A percentile compares a stretch with the other conserved stretches of the same genome.
Conservation (phyloP, 2,797 vertebrate species). For the Gephyroberyx darwinii region DNA sequence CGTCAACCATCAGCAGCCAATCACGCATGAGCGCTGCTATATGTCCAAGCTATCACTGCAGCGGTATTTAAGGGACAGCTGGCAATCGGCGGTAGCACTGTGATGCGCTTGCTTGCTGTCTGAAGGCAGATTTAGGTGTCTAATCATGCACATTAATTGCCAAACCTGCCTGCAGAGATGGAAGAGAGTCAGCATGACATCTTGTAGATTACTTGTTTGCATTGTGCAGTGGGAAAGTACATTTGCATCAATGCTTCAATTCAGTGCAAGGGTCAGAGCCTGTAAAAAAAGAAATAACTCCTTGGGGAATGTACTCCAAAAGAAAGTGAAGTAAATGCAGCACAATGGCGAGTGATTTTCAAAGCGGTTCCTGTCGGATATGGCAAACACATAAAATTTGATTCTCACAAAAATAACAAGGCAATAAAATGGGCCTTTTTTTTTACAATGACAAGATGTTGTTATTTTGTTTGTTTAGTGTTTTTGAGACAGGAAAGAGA, state of each 20-base stretch:
- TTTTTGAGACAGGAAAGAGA: neutral
- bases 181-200: constrained; percentile 20
- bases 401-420: neutral
- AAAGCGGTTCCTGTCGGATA: neutral
- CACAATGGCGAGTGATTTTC: constrained; percentile 4
- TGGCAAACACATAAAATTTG: neutral
- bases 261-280: too few species aligned
- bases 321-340: constrained; percentile 18
- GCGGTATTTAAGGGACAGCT: neutral
- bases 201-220: constrained; percentile 23
- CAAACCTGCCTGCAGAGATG: constrained; percentile 4
- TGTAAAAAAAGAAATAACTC: too few species aligned
- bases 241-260: constrained; percentile 1
- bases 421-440: neutral
- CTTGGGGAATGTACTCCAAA: neutral
- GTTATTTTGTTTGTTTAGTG: constrained; percentile 1
- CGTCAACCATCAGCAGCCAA: neutral
- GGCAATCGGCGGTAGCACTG: too few species aligned
- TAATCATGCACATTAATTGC: constrained; percentile 21
- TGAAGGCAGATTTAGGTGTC: neutral
- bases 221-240: constrained; percentile 12
- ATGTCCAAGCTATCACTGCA: neutral
- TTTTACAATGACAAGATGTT: constrained; percentile 2
- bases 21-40: neutral
- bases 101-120: too few species aligned